These are phyloP conservation scores for Acomys russatus DNA, from an alignment of 2,797 vertebrate species.

Conservation along the genomic window DNA sequence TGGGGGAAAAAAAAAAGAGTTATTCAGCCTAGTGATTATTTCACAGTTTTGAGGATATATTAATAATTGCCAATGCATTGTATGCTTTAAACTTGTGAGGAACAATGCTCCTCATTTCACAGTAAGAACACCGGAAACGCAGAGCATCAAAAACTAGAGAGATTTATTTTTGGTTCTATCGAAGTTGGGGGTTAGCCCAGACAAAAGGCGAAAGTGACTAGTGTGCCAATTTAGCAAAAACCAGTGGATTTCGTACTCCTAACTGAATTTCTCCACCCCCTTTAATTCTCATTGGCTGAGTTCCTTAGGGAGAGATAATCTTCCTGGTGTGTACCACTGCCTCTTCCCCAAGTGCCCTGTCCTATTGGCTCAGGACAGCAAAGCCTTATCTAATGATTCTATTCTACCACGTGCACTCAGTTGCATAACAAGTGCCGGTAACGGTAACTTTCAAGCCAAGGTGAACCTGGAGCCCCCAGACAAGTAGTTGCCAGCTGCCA, in stretches of 20 bases:
- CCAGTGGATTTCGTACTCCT: background rate
- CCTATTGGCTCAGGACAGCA: background rate
- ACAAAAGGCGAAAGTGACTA: background rate
- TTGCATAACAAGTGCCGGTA: background rate
- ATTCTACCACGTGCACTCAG: background rate
- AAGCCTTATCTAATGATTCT: background rate
- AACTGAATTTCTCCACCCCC: background rate
- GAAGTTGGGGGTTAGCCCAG: background rate
- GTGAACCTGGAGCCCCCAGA: background rate
- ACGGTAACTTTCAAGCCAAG: background rate
- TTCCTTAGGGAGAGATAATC: background rate
- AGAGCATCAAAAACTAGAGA: background rate
- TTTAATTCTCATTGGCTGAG: background rate
- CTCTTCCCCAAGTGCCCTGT: background rate
- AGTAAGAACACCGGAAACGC: background rate
- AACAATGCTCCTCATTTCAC: background rate
- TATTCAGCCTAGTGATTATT: constrained; percentile 71
- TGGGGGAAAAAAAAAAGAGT: constrained; percentile 73
- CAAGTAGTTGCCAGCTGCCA: background rate
- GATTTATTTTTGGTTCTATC: background rate
- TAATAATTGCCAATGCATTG: background rate
- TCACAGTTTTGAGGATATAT: constrained; percentile 1
- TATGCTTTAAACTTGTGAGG: background rate
- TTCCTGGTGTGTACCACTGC: background rate
- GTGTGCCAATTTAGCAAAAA: background rate